Evolutionary conservation across 2,113 vertebrate species (phyloP).

Genomic region (Pholis gunnellus): DNA sequence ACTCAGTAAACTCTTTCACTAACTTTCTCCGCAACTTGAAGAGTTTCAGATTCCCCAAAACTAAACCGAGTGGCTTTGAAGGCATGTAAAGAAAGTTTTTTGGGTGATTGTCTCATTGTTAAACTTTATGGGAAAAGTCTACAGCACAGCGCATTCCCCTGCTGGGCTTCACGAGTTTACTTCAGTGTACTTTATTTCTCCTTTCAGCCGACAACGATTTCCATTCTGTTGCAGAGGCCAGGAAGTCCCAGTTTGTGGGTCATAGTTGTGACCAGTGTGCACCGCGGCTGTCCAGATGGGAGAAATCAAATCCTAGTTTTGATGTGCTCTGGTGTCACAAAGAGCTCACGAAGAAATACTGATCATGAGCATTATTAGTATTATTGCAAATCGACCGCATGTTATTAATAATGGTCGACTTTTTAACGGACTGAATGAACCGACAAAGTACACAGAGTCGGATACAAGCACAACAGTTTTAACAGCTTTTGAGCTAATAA

Average conservation of each 20-base stretch:
- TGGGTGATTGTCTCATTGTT: constrained; percentile 10
- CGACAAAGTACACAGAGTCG: no score
- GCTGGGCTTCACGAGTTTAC: constrained; percentile 18
- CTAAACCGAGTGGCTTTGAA: constrained; percentile 15
- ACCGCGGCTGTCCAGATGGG: background rate
- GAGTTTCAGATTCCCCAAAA: constrained; percentile 22
- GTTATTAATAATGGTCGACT: no score
- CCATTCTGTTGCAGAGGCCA: background rate
- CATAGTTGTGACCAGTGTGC: constrained; percentile 22
- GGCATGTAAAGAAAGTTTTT: constrained; percentile 23
- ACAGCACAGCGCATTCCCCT: background rate
- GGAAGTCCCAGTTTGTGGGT: constrained; percentile 5
- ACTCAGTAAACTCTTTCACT: constrained; percentile 17
- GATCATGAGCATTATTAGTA: no score
- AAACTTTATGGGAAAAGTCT: constrained; percentile 14
- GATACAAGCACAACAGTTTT: no score
- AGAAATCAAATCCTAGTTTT: background rate
- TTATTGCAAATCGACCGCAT: no score
- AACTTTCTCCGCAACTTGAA: constrained; percentile 28
- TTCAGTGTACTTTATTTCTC: background rate
- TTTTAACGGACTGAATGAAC: no score
- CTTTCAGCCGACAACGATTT: constrained; percentile 10
- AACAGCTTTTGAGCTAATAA: no score
- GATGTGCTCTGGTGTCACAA: no score
- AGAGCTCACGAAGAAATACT: no score